phyloP scores from a whole-genome alignment of 2,797 vertebrate genomes.

The Heliangelus exortis region DNA sequence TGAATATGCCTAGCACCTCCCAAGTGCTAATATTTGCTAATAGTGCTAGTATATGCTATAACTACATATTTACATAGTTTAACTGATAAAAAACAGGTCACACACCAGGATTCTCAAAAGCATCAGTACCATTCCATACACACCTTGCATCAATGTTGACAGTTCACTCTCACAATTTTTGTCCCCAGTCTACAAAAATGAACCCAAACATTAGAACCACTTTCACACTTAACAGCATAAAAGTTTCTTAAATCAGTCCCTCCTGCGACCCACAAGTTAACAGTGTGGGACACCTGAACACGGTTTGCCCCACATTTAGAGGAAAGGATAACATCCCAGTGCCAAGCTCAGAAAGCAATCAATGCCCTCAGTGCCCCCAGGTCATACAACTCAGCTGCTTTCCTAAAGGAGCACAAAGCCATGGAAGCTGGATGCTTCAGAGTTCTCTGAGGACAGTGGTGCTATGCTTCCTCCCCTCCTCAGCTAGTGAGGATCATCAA shows the following conservation, averaged over 20 bases:
- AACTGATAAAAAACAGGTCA: neutral
- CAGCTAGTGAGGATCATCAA: constrained; percentile 16
- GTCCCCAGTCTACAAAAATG: neutral
- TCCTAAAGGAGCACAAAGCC: neutral
- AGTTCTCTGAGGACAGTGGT: neutral
- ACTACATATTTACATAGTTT: neutral
- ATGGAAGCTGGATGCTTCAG: neutral
- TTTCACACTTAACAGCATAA: neutral
- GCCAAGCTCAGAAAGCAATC: neutral
- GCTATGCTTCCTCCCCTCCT: neutral
- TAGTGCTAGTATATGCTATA: too few relatives aligned
- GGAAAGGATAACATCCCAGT: neutral
- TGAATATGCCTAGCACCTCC: neutral
- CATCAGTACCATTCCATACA: neutral
- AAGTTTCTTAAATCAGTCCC: neutral
- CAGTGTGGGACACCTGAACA: neutral
- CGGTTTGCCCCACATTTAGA: neutral
- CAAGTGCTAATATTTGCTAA: neutral
- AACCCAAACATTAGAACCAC: neutral
- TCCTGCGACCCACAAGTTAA: neutral
- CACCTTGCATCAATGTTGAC: neutral
- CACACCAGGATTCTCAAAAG: neutral
- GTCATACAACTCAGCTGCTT: neutral
- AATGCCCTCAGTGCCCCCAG: neutral
- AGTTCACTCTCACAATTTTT: neutral